Percentiles rank a stretch among this genome's conserved stretches.
phyloP scores from a whole-genome alignment of 2,888 invertebrate species.

The Boloria euphrosyne region DNA sequence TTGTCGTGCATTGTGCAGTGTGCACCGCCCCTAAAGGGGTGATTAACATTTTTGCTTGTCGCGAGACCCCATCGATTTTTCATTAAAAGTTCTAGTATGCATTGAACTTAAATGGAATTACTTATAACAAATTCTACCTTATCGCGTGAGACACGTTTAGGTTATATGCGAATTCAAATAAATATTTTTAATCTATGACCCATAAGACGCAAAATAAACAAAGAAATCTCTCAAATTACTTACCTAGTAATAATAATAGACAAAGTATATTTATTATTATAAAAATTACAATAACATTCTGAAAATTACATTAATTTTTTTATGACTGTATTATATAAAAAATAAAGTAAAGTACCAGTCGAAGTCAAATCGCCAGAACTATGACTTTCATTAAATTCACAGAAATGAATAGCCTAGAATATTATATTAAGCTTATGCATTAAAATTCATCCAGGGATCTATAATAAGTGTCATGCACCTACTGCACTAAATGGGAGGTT shows the following conservation, averaged over 20 bases:
- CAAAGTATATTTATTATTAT: no score
- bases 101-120: conserved; percentile 5
- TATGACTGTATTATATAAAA: no score
- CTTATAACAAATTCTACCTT: not conserved
- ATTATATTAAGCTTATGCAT: not conserved
- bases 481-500: conserved; percentile 1
- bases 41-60: conserved; percentile 3
- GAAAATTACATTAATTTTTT: no score
- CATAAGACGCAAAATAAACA: no score
- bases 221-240: no score
- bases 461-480: conserved; percentile 6
- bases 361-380: no score
- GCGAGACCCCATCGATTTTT: conserved; percentile 16
- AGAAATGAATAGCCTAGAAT: not conserved
- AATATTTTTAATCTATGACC: no score
- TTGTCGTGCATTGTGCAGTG: conserved; percentile 2
- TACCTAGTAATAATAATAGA: no score
- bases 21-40: conserved; percentile 3
- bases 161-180: no score
- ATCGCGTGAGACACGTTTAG: no score
- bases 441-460: not conserved
- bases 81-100: not conserved
- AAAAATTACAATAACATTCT: no score
- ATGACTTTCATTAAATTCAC: not conserved
- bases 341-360: no score